Evolutionary conservation across 2,113 vertebrate species (phyloP).

Genomic region (Philantomba maxwellii): DNA sequence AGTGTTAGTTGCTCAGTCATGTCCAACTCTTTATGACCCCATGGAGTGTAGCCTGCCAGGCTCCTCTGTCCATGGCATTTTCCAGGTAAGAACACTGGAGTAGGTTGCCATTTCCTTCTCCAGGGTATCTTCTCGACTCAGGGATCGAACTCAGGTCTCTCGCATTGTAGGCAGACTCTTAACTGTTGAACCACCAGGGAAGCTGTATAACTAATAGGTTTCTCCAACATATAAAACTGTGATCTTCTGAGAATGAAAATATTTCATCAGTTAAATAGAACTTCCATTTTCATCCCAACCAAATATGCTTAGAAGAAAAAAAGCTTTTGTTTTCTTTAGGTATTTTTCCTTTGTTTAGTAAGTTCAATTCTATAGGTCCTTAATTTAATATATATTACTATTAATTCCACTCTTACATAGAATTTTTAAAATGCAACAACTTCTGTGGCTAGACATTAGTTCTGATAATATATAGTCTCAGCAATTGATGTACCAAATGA

Average conservation of each 20-base stretch:
- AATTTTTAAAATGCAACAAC: background rate
- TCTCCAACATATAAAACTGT: background rate
- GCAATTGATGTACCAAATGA: background rate
- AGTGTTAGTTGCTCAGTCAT: background rate
- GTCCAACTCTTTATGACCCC: background rate
- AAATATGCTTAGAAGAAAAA: background rate
- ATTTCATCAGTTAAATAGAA: background rate
- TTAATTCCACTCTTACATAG: background rate
- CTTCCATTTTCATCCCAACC: background rate
- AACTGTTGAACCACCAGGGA: background rate
- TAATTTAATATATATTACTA: conserved; percentile 10
- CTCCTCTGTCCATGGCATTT: background rate
- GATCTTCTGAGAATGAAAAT: background rate
- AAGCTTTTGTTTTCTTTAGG: background rate
- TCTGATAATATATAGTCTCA: background rate
- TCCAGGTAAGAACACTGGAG: background rate
- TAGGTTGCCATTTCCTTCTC: background rate
- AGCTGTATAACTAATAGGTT: background rate
- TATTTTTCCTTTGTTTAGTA: background rate
- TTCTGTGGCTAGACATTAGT: background rate
- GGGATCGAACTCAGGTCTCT: background rate
- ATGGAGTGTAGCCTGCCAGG: background rate
- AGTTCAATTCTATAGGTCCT: background rate
- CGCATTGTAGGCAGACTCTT: background rate
- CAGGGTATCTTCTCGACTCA: background rate